phyloP scores from a whole-genome alignment of 1,140 invertebrate genomes.

The Acromyrmex echinatior region DNA sequence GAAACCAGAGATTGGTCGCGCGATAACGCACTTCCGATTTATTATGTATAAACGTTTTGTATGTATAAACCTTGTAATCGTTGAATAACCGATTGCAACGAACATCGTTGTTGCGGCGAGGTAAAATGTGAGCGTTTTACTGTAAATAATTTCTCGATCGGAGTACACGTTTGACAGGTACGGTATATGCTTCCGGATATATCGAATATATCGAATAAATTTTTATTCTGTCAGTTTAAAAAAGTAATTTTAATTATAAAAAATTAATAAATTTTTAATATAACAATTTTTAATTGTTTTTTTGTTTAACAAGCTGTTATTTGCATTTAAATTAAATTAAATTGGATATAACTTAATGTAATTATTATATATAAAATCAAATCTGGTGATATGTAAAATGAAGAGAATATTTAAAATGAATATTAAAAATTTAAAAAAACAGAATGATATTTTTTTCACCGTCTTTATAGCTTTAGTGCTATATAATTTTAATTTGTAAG shows the following conservation, averaged over 20 bases:
- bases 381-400: neutral
- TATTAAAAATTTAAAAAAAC: neutral
- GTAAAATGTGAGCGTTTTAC: slow-evolving; percentile 22
- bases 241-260: neutral
- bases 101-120: neutral
- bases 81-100: slow-evolving; percentile 22
- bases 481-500: neutral
- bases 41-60: neutral
- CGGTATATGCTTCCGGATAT: neutral
- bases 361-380: neutral
- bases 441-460: neutral
- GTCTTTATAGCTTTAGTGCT: neutral
- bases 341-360: neutral
- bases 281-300: neutral
- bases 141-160: slow-evolving; percentile 16
- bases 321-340: neutral
- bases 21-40: slow-evolving; percentile 41
- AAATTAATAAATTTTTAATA: slow-evolving; percentile 16
- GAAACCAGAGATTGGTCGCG: slow-evolving; percentile 5
- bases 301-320: neutral
- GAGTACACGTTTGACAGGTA: neutral
- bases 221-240: neutral
- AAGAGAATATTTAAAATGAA: neutral
- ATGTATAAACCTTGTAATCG: slow-evolving; percentile 26
- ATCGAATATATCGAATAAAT: slow-evolving; percentile 9